Evolutionary conservation across 1,140 invertebrate species (phyloP), one percentile per base, ranked within the genome.

Genomic region (Notospermus geniculatus): DNA sequence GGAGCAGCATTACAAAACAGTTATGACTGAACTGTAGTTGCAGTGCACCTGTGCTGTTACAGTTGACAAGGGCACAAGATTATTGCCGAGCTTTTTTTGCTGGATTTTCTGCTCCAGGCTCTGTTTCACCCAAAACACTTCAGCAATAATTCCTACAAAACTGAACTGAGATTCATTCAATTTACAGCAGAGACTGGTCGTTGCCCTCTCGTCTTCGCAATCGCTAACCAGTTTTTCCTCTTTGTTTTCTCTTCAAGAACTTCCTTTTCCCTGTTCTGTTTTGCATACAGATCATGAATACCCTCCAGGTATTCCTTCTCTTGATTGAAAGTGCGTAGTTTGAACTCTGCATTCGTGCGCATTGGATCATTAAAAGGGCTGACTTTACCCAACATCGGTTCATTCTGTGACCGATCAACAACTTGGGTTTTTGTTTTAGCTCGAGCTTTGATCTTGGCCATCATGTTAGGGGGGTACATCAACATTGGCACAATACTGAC

Each of bases 391-490:
- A 71, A 46, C 29, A 60, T 63, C 1, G 68, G 68, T n/a, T 71
- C 70, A 64, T 67, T 71, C 46, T n/a, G 4, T 15, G 60, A 67
- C 32, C n/a, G 39, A 64, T 41, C 17, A 65, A 9, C 13, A 60
- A 57, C 17, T 66, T 63, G 30, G 71, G 63, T 22, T 62, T 59
- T 28, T 68, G 63, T n/a, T 67, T 55, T 61, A 71, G 66, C 45
- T 75, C 66, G 22, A 73, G 57, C 11, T 66, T 61, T 54, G 15
- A 74, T 64, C 68, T 73, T 75, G 9, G 75, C 70, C 54, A 71
- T 71, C 57, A 78, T 66, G 22, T 74, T 66, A 41, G 68, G 64
- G 32, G 76, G 69, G 43, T 77, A 79, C 76, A 80, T 79, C 53
- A 76, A 62, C 75, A 78, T 78, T 1, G 76, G 78, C 15, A 76